Evolutionary conservation across 2,888 invertebrate genomes (phyloP), one percentile per base, ranked within the genome.

Genomic region (Coelopa pilipes): DNA sequence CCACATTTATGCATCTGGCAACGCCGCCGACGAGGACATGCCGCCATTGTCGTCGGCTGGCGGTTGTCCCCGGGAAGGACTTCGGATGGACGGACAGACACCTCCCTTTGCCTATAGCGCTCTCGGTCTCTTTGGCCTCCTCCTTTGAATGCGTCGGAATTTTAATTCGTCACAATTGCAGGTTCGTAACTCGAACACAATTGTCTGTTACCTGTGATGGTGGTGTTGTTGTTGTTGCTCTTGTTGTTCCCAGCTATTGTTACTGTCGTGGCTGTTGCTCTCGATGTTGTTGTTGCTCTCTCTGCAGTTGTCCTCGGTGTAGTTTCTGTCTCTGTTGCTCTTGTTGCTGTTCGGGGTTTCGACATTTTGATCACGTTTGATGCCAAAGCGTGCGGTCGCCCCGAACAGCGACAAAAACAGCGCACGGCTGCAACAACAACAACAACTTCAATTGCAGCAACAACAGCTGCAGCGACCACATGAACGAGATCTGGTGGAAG

Each of bases 161-260:
- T 66, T 74, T 70, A 74, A 74, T 65, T 70, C 66, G 66, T 47
- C 62, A 65, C 70, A 70, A 74, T 59, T 34, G 34, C 34, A 34
- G 34, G 34, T 34, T 70, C 68, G 46, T 65, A 53, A 53, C 62
- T 53, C 47, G 60, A 55, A 15, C n/a, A 59, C 21, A 57, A 24
- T n/a, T 19, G 46, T 13, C 59, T 21, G 17, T 19, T 34, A 34
- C n/a, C 62, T n/a, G 10, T 24, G 9, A n/a, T 21, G 21, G 5
- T 60, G 15, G 1, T 13, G 3, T 62, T 21, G 3, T n/a, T 62
- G 13, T 62, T 24, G 24, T 21, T 13, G 3, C 24, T 21, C 0
- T n/a, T 62, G 13, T 62, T 24, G 24, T 21, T 21, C n/a, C 13
- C 34, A 34, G 34, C 34, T 34, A 34, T 34, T 34, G 34, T 34